phyloP scores from a whole-genome alignment of 2,888 invertebrate species.

The Aproaerema taeniolella region DNA sequence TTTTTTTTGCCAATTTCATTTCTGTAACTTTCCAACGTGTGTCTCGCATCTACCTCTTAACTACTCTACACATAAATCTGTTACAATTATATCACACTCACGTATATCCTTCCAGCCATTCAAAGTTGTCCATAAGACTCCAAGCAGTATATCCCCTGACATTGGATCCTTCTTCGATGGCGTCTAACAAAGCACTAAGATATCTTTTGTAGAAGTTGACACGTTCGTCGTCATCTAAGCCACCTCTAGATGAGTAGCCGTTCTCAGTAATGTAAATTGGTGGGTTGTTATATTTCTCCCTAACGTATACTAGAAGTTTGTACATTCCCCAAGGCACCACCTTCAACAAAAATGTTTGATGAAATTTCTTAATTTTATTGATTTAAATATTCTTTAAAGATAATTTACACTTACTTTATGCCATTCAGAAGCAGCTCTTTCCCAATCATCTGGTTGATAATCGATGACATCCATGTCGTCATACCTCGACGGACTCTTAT shows the following conservation, averaged over 20 bases:
- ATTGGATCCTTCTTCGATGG: slow-evolving; percentile 55
- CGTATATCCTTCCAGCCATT: slow-evolving; percentile 51
- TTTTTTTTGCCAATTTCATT: too few species aligned
- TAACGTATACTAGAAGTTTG: slow-evolving; percentile 67
- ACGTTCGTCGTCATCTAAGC: slow-evolving; percentile 54
- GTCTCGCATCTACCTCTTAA: too few species aligned
- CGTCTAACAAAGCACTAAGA: slow-evolving; percentile 50
- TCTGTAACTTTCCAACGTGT: too few species aligned
- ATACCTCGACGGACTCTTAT: slow-evolving; percentile 19
- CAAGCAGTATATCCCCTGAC: slow-evolving; percentile 73
- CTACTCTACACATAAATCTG: too few species aligned
- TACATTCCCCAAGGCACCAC: slow-evolving; percentile 76
- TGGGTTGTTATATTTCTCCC: slow-evolving; percentile 63
- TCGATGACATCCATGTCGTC: slow-evolving; percentile 20
- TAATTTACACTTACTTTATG: slow-evolving; percentile 22
- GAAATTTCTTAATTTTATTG: not conserved
- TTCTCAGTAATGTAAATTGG: slow-evolving; percentile 76
- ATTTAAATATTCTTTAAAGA: too few species aligned
- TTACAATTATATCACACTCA: too few species aligned
- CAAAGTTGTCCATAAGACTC: slow-evolving; percentile 80
- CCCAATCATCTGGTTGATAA: slow-evolving; percentile 20
- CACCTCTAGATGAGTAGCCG: slow-evolving; percentile 44
- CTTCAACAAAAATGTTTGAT: too few species aligned
- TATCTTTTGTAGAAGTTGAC: slow-evolving; percentile 48
- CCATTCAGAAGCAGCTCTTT: slow-evolving; percentile 17